A percentile compares a stretch with the other conserved stretches of the same genome.
phyloP scores from a whole-genome alignment of 2,888 invertebrate species.

The Drosophila putrida region DNA sequence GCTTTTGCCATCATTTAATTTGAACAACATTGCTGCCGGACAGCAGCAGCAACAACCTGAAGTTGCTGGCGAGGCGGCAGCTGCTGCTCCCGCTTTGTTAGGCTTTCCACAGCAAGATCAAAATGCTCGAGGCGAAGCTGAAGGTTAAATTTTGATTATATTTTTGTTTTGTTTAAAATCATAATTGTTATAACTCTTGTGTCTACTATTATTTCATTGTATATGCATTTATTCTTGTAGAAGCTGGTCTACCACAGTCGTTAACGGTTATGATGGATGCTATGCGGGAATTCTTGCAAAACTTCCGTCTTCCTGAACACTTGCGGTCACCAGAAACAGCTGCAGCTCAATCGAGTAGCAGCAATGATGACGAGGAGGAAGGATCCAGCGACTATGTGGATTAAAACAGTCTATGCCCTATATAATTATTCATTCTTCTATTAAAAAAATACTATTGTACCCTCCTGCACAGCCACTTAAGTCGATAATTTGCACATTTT shows the following conservation, averaged over 20 bases:
- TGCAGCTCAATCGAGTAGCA: slow-evolving; percentile 80
- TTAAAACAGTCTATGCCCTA: slow-evolving; percentile 51
- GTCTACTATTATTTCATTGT: slow-evolving; percentile 3
- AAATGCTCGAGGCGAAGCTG: slow-evolving; percentile 54
- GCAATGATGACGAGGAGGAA: slow-evolving; percentile 86
- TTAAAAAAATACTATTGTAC: slow-evolving; percentile 20
- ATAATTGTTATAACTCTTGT: slow-evolving; percentile 12
- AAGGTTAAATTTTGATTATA: slow-evolving; percentile 53
- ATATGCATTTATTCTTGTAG: slow-evolving; percentile 44
- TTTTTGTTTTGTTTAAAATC: slow-evolving; percentile 6
- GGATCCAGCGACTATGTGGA: slow-evolving; percentile 86
- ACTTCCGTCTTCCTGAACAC: slow-evolving; percentile 88
- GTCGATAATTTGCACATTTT: slow-evolving; percentile 35
- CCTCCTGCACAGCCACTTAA: slow-evolving; percentile 25
- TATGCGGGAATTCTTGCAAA: slow-evolving; percentile 90
- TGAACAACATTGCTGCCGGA: slow-evolving; percentile 67
- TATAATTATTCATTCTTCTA: slow-evolving; percentile 37
- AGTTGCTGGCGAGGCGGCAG: slow-evolving; percentile 36
- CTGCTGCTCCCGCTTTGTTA: slow-evolving; percentile 5
- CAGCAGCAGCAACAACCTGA: slow-evolving; percentile 57
- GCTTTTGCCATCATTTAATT: slow-evolving; percentile 89
- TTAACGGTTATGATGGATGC: slow-evolving; percentile 90
- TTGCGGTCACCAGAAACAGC: slow-evolving; percentile 83
- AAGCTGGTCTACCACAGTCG: slow-evolving; percentile 87
- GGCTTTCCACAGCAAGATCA: slow-evolving; percentile 12